A percentile compares a stretch with the other conserved stretches of the same genome.
phyloP scores from a whole-genome alignment of 2,888 invertebrate genomes.

The Caenorhabditis doughertyi region DNA sequence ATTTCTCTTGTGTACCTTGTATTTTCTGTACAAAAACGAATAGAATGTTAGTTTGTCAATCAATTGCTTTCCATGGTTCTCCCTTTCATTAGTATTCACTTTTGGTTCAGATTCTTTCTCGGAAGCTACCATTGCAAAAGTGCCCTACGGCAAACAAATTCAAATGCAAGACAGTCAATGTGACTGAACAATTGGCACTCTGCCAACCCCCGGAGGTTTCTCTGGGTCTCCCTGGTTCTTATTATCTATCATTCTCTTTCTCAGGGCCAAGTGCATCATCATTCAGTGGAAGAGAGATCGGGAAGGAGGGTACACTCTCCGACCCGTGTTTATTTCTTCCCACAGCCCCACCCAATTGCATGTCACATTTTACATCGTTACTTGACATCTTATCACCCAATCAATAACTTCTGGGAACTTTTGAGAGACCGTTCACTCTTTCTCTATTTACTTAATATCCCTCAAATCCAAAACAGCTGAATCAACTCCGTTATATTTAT shows the following conservation, averaged over 20 bases:
- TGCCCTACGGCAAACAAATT: slow-evolving; percentile 48
- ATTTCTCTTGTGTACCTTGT: no score
- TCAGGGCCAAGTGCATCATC: slow-evolving; percentile 59
- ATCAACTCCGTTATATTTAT: slow-evolving; percentile 25
- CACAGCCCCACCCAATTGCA: slow-evolving; percentile 20
- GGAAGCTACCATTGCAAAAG: slow-evolving; percentile 8
- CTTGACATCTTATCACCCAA: slow-evolving; percentile 32
- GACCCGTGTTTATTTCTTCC: slow-evolving; percentile 49
- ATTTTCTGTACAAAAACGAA: no score
- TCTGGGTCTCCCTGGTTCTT: slow-evolving; percentile 15
- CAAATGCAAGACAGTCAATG: slow-evolving; percentile 41
- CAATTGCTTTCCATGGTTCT: no score
- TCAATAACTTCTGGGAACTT: slow-evolving; percentile 23
- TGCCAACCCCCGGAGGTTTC: slow-evolving; percentile 29
- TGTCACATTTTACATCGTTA: slow-evolving; percentile 41
- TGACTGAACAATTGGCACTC: slow-evolving; percentile 51
- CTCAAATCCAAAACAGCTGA: slow-evolving; percentile 27
- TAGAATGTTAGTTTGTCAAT: no score
- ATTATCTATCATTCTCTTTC: slow-evolving; percentile 19
- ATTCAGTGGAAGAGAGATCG: slow-evolving; percentile 42
- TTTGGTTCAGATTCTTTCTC: no score
- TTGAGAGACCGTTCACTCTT: neutral
- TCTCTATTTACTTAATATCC: neutral
- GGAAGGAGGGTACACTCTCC: slow-evolving; percentile 19
- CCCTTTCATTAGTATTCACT: no score